Conservation (phyloP, 2,797 vertebrate species). For the Premnoplex brunnescens region DNA sequence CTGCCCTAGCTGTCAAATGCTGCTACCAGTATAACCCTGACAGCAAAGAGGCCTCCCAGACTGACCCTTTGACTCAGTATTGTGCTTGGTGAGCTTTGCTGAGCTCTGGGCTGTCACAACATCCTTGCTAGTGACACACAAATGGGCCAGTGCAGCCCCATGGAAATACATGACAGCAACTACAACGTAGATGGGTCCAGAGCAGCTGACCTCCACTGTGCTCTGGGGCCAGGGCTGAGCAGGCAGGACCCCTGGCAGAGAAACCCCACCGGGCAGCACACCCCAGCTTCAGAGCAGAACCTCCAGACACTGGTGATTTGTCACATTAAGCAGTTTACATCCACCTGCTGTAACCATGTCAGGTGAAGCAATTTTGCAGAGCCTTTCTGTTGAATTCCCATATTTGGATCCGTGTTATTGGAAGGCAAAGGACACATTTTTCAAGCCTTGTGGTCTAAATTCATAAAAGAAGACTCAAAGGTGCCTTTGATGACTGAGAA, state of each 20-base stretch:
- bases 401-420: fast-evolving
- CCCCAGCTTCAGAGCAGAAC: not conserved
- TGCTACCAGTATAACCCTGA: not conserved
- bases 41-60: not conserved
- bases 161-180: fast-evolving
- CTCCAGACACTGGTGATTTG: not conserved
- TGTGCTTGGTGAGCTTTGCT: not conserved
- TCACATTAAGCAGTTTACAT: not conserved
- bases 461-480: not conserved
- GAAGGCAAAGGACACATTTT: not conserved
- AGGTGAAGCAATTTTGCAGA: not conserved
- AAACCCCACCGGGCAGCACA: not conserved
- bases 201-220: fast-evolving
- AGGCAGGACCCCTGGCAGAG: not conserved
- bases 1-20: not conserved
- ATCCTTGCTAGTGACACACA: not conserved
- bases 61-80: not conserved
- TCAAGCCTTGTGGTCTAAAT: not conserved
- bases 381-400: not conserved
- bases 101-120: not conserved
- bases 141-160: fast-evolving
- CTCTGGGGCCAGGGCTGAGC: not conserved
- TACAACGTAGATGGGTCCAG: fast-evolving
- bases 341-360: not conserved
- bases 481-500: conserved; percentile 25